Evolutionary conservation across 2,888 invertebrate species (phyloP), one percentile per base, ranked within the genome.

Genomic region (Aporophyla lueneburgensis): DNA sequence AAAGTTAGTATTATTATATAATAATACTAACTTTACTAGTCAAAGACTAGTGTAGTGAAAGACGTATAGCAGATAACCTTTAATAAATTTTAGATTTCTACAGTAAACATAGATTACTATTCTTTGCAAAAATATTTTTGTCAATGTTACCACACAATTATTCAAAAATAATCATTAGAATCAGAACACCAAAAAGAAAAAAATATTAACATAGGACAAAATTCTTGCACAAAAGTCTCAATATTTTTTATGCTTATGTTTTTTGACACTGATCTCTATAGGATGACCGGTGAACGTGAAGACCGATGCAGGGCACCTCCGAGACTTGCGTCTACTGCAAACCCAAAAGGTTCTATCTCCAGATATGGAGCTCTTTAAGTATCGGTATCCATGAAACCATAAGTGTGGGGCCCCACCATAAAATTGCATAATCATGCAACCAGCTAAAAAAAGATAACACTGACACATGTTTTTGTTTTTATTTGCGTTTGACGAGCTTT

Each of bases 221-320:
- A 5, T 63, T 27, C 43, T 19, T 24, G 19, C 46, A 46, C 10
- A 65, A 24, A 7, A 27, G n/a, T 66, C 7, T 85, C 74, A 90
- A 77, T 87, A 90, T 66, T 89, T 90, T 67, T 87, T 87, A 84
- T 90, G 91, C 10, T 88, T 91, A 78, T 92, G 91, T 76, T 73
- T 87, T 68, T 86, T 87, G 43, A 86, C 73, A 59, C 84, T 87
- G 9, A 87, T 72, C 67, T 88, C 89, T 54, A 88, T 84, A 0
- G 87, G 84, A 40, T 87, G 83, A 19, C 85, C 86, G 2, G 88
- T 83, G n/a, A 73, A 89, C 0, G 90, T 91, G 66, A 90, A 81
- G 66, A 91, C 79, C 9, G 89, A 86, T 0, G 91, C 91, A 10
- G 86, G 86, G 49, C 91, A 91, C n/a, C 86, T 85, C 86, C 87